Base-by-base conservation (phyloP, 1,140 invertebrate species). In the Helicoverpa zea region DNA sequence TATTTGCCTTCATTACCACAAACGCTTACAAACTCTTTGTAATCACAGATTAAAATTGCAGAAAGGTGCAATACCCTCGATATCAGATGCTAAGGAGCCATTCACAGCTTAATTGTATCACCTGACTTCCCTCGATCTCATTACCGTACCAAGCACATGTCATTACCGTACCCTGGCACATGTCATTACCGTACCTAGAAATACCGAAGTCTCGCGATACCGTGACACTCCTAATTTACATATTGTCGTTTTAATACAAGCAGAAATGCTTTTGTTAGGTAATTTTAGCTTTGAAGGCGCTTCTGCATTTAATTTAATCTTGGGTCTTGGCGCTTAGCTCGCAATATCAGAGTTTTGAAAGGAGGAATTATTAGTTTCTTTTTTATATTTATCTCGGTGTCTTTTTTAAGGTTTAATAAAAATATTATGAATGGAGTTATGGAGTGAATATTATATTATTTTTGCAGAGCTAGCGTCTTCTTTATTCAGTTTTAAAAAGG, bases 221-320 rank as follows among this genome's bases (percentile, higher is more conserved):
- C 2, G 43, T 49, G 63, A 66, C 43, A 47, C 63, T 47, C 63
- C 64, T 68, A 68, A 68, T 68, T 16, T 68, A 51, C 64, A 68
- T 68, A 68, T 68, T 51, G 47, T 51, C 35, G 64, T 68, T 68
- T 68, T 68, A 68, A 68, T 68, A 68, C 47, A 51, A 68, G 47
- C 7, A 23, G 29, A 23, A 68, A 68, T 23, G 64, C 3, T 68
- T 68, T 68, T 68, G 64, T 66, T 49, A 49, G 23, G 64, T 66
- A 49, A 66, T 66, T 49, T 49, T 49, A 49, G 11, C 30, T 23
- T 16, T 23, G 61, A 64, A 29, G 16, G n/a, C 35, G 35, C 10
- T 68, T 51, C 43, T 18, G 16, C 4, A 16, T 68, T 68, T 51
- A 68, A 51, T 68, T 68, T 68, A 68, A 68, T 68, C 64, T 68